phyloP scores from a whole-genome alignment of 2,797 vertebrate species.

The Hybognathus amarus region DNA sequence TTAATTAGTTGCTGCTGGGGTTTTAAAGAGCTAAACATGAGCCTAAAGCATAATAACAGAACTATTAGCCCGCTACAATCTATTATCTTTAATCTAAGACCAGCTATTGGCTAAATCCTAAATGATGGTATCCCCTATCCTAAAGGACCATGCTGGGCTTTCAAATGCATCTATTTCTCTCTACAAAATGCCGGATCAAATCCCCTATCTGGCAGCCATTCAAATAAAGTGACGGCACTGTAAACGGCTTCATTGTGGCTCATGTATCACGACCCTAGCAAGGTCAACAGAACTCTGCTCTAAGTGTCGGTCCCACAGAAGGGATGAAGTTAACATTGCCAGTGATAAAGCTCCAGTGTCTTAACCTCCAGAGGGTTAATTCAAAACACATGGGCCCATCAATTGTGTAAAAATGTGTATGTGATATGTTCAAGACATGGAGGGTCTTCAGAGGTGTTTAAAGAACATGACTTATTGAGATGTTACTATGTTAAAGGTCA shows the following conservation, averaged over 20 bases:
- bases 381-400: conserved; percentile 43
- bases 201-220: conserved; percentile 50
- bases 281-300: conserved; percentile 50
- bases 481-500: conserved; percentile 16
- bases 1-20: conserved; percentile 26
- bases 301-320: conserved; percentile 52
- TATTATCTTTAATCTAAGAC: conserved; percentile 47
- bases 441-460: conserved; percentile 13
- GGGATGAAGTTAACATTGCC: conserved; percentile 36
- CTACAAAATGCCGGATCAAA: conserved; percentile 53
- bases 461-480: conserved; percentile 4
- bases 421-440: conserved; percentile 18
- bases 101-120: conserved; percentile 38
- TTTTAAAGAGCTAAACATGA: conserved; percentile 42
- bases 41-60: conserved; percentile 50
- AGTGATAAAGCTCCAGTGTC: conserved; percentile 45
- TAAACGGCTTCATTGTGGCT: conserved; percentile 54
- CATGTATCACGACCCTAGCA: conserved; percentile 46
- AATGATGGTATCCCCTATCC: conserved; percentile 39
- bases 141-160: conserved; percentile 41
- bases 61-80: conserved; percentile 41
- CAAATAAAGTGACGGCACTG: conserved; percentile 27
- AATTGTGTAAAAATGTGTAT: background rate
- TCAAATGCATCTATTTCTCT: conserved; percentile 48
- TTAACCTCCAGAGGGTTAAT: conserved; percentile 42